These are phyloP conservation scores for Matsumyia berberina DNA, from an alignment of 2,888 invertebrate species.

Conservation along the genomic window DNA sequence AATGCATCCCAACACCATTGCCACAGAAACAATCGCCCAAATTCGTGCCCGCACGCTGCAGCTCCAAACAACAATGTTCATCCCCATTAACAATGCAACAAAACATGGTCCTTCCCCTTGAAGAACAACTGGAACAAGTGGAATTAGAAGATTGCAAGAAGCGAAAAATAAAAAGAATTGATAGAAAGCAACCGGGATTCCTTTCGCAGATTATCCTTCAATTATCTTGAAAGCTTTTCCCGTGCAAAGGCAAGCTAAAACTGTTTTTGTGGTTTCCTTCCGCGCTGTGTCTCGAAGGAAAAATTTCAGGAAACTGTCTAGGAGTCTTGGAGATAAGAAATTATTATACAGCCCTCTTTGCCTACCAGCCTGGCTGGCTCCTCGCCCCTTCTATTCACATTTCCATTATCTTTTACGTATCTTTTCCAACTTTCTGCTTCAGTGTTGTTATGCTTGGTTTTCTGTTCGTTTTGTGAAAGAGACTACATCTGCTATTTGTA, in stretches of 20 bases:
- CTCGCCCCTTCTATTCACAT: constrained; percentile 7
- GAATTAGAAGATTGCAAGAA: constrained; percentile 44
- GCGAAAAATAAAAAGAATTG: background rate
- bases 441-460: constrained; percentile 2
- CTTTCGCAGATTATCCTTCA: constrained; percentile 60
- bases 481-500: constrained; percentile 50
- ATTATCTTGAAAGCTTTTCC: constrained; percentile 70
- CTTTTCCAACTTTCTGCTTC: constrained; percentile 16
- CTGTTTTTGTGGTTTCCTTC: constrained; percentile 22
- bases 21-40: background rate
- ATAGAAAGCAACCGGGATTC: constrained; percentile 29
- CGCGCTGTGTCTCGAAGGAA: too few relatives aligned
- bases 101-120: constrained; percentile 4
- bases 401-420: constrained; percentile 47
- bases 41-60: background rate
- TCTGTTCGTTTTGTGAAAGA: background rate
- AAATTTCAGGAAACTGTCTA: background rate
- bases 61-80: constrained; percentile 15
- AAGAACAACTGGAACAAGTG: constrained; percentile 45
- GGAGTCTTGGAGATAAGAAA: constrained; percentile 40
- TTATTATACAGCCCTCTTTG: constrained; percentile 3
- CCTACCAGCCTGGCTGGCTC: background rate
- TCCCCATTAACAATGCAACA: constrained; percentile 39
- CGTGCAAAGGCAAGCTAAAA: constrained; percentile 1
- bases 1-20: background rate